phyloP scores from a whole-genome alignment of 2,888 invertebrate genomes.

The Cantharis rustica region DNA sequence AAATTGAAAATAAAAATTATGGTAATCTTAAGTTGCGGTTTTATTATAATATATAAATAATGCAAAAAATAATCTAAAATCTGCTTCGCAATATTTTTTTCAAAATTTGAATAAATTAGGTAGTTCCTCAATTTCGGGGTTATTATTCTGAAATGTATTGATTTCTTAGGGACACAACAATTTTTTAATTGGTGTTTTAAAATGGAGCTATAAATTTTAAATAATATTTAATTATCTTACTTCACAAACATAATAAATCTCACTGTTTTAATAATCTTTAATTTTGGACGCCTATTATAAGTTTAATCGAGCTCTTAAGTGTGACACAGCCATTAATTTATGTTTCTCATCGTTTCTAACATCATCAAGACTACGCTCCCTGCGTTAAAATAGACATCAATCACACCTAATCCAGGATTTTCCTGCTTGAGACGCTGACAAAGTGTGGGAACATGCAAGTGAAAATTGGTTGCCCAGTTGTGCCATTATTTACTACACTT shows the following conservation, averaged over 20 bases:
- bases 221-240: background rate
- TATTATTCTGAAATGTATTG: too few relatives aligned
- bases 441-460: slow-evolving; percentile 27
- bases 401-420: slow-evolving; percentile 28
- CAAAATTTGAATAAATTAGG: too few relatives aligned
- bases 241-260: slow-evolving; percentile 12
- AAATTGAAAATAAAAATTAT: too few relatives aligned
- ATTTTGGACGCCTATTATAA: slow-evolving; percentile 22
- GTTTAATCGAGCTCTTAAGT: slow-evolving; percentile 22
- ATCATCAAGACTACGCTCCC: slow-evolving; percentile 18
- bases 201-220: background rate
- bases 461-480: slow-evolving; percentile 24
- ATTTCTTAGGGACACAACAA: background rate
- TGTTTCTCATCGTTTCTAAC: slow-evolving; percentile 15
- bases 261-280: slow-evolving; percentile 17
- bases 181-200: background rate
- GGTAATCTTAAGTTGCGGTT: too few relatives aligned
- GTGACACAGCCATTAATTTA: slow-evolving; percentile 26
- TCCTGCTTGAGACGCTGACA: slow-evolving; percentile 24
- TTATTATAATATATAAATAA: too few relatives aligned
- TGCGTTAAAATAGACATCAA: slow-evolving; percentile 27
- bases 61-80: too few relatives aligned
- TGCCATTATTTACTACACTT: slow-evolving; percentile 17
- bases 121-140: too few relatives aligned
- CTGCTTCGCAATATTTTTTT: too few relatives aligned